These are phyloP conservation scores for Crotalus helleri DNA, from an alignment of 2,113 vertebrate genomes.

Conservation along the genomic window DNA sequence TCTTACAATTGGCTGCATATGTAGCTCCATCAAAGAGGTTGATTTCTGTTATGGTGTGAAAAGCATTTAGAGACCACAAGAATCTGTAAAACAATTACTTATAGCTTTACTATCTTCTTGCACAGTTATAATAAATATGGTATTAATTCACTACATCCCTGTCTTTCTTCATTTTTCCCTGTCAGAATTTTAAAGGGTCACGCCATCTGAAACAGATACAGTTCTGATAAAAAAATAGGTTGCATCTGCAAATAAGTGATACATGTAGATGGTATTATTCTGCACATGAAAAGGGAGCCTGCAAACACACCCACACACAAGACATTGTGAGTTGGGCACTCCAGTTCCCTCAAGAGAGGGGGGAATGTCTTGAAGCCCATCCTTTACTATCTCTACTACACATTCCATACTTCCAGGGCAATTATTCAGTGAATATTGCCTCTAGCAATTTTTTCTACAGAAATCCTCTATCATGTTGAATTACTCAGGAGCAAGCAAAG, in stretches of 20 bases:
- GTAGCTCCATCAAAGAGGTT: conserved; percentile 4
- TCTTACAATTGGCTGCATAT: conserved; percentile 7
- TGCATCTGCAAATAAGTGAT: background rate
- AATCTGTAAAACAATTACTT: conserved; percentile 27
- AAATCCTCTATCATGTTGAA: background rate
- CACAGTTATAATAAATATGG: background rate
- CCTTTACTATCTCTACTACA: background rate
- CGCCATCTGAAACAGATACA: background rate
- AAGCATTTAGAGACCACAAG: conserved; percentile 10
- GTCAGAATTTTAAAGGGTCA: background rate
- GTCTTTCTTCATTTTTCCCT: background rate
- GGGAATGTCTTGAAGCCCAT: background rate
- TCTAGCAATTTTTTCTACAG: background rate
- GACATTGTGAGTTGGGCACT: background rate
- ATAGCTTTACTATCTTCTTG: background rate
- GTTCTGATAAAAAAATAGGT: background rate
- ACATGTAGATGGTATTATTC: background rate
- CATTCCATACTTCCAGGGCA: background rate
- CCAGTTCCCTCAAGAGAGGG: background rate
- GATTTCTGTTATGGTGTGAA: conserved; percentile 26
- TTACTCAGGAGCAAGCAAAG: background rate
- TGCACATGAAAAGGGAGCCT: background rate
- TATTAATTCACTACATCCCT: background rate
- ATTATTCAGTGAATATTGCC: background rate
- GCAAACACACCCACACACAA: background rate